Evolutionary conservation across 2,888 invertebrate species (phyloP), one percentile per base, ranked within the genome.

Genomic region (Drosophila demipolita): DNA sequence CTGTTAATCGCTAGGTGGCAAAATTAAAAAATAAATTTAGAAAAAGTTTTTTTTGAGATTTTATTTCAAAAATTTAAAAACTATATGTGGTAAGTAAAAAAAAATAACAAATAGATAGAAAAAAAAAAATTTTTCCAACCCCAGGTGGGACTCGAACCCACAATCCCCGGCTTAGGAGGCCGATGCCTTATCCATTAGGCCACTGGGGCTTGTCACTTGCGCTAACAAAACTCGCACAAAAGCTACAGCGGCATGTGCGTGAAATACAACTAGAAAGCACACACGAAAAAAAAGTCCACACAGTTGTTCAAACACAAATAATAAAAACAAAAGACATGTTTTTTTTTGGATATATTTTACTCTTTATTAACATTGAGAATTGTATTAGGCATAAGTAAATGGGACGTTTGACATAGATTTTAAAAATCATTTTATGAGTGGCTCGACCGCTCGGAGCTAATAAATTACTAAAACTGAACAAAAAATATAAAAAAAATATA

Each of bases 141-240:
- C 79, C 76, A 76, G 77, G 73, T 82, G 82, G 82, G 82, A 82
- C 82, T 82, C 82, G 82, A 82, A 82, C 82, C 82, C 82, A 82
- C 82, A 82, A 82, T 82, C 82, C 82, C 80, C 83, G 80, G 80
- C 82, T 82, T 82, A 82, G 82, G 82, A 82, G 82, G 82, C 82
- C 83, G 82, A 80, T 82, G 82, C 82, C 82, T 82, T 82, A 80
- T 82, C 82, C 82, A 82, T 82, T 82, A 82, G 82, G 82, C 82
- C 82, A 82, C 82, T 82, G 82, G 78, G 83, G 82, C 82, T 76
- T 49, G 50, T 4, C 4, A 9, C 0, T 2, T 0, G 0, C 0
- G 1, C 2, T 69, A 75, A 45, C 80, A 70, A 60, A 80, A 40
- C 29, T 23, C 1, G 0, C 1, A 0, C n/a, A 62, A 60, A 50